Conservation (phyloP, 2,888 invertebrate species). For the Yponomeuta sedellus region DNA sequence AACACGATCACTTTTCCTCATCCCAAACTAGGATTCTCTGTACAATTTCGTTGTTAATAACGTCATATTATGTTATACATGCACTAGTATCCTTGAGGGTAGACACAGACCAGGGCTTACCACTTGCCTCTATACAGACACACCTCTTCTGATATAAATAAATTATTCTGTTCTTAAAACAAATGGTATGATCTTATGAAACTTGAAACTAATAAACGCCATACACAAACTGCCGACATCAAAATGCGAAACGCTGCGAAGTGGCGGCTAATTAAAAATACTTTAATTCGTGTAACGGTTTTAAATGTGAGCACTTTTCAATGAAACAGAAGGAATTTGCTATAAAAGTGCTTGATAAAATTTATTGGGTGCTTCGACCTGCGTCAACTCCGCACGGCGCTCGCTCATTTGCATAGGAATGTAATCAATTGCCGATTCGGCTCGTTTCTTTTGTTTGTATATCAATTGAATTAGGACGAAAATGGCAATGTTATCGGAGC, state of each 20-base stretch:
- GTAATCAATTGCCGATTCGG: constrained; percentile 36
- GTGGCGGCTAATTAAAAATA: not conserved
- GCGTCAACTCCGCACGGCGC: constrained; percentile 31
- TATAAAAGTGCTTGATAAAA: constrained; percentile 41
- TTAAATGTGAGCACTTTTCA: constrained; percentile 30
- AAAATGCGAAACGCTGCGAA: not conserved
- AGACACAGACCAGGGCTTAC: no score
- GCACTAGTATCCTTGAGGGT: no score
- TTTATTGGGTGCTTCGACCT: constrained; percentile 43
- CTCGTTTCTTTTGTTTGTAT: constrained; percentile 35
- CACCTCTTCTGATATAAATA: no score
- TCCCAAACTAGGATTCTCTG: no score
- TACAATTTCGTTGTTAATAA: no score
- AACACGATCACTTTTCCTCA: no score
- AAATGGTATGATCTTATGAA: no score
- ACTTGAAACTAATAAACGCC: no score
- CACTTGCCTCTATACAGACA: no score
- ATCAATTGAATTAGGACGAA: constrained; percentile 22
- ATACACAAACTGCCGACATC: not conserved
- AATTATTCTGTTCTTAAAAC: no score
- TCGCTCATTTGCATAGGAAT: constrained; percentile 46
- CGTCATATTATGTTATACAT: no score
- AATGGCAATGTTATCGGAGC: constrained; percentile 1
- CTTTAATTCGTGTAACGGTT: not conserved
- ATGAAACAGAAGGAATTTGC: constrained; percentile 32